Base-by-base conservation (phyloP, 1,140 invertebrate species). In the Potamilus streckersoni region DNA sequence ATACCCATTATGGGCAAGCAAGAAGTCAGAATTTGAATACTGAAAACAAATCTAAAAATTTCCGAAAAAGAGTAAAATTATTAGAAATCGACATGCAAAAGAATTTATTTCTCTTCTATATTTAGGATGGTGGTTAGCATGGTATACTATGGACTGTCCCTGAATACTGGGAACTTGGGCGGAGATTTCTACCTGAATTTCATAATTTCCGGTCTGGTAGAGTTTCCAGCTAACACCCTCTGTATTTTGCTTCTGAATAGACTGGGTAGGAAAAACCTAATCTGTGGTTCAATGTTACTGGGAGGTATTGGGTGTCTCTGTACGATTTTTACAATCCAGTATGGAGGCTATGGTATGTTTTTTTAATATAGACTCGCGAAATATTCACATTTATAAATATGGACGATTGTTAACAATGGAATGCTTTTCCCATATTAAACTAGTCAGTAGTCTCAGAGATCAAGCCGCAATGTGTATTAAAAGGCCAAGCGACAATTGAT, bases 161-260 rank as follows among this genome's bases (percentile, higher is more conserved):
- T 88, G 81, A 83, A 84, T 71, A 82, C 83, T 6, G 85, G 83
- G 0, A 79, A 83, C 67, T 78, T 88, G 0, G 82, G 82, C 16
- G 81, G 87, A 20, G 79, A 83, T 76, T 73, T 89, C 73, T 90
- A 90, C 80, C 58, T 86, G 38, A 88, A 87, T 73, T 85, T 85
- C 58, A 69, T 83, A 2, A 75, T 87, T 38, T 80, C 80, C 20
- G 95, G 94, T 2, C 86, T 93, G 15, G 94, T 96, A 0, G 95
- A 96, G 89, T 91, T 95, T 76, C 94, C 94, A 1, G 94, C 93
- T 8, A 83, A 86, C 73, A 70, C 82, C 8, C 60, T 85, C 23
- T 80, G 79, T 58, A 70, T 87, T 8, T 15, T 84, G 2, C 66
- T 87, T n/a, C 62, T 87, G 27, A 81, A 84, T 65, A 69, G 80